These are phyloP conservation scores for Origma solitaria DNA, from an alignment of 2,113 vertebrate species.

Conservation along the genomic window DNA sequence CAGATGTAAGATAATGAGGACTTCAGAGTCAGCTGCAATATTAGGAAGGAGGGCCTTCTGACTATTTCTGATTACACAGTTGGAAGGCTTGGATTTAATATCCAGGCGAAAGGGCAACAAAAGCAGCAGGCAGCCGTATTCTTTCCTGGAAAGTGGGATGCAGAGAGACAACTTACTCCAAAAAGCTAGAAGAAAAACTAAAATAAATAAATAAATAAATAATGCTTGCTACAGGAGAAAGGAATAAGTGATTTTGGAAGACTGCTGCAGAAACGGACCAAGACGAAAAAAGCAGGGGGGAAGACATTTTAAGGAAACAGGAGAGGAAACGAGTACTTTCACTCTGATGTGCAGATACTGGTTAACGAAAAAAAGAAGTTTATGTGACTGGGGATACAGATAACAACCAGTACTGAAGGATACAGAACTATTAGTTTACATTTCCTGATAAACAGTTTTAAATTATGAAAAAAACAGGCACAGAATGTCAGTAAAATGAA, in stretches of 20 bases:
- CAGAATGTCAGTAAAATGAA: neutral
- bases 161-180: neutral
- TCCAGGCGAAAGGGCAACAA: neutral
- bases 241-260: neutral
- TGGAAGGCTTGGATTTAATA: conserved; percentile 34
- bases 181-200: neutral
- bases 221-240: neutral
- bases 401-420: neutral
- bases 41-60: conserved; percentile 15
- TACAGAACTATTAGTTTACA: neutral
- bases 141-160: conserved; percentile 22
- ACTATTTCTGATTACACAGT: conserved; percentile 44
- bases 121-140: neutral
- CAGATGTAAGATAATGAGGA: conserved; percentile 28
- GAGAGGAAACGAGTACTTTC: neutral
- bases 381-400: neutral
- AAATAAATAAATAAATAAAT: too few relatives aligned
- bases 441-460: neutral
- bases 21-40: conserved; percentile 32
- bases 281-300: neutral
- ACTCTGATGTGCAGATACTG: neutral
- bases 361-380: neutral
- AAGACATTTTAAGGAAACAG: neutral
- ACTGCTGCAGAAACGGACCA: neutral
- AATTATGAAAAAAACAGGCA: neutral